Percentiles rank a stretch among this genome's conserved stretches.
These are phyloP conservation scores for Nematolebias whitei DNA, from an alignment of 2,113 vertebrate genomes.

Conservation along the genomic window DNA sequence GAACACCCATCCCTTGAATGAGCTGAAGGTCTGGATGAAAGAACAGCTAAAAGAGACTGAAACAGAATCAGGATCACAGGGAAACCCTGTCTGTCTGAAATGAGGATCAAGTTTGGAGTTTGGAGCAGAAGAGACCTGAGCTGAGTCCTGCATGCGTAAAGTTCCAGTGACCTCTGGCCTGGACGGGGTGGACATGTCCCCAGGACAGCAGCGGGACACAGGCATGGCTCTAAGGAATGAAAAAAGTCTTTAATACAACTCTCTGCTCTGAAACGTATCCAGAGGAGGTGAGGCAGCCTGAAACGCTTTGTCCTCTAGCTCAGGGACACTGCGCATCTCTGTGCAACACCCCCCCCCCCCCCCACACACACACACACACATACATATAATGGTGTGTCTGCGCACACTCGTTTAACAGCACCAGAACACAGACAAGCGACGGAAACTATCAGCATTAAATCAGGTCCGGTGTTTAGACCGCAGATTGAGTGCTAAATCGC, in stretches of 20 bases:
- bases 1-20: too few relatives aligned
- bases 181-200: slow-evolving; percentile 43
- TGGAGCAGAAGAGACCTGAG: slow-evolving; percentile 16
- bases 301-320: slow-evolving; percentile 79
- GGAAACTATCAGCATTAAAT: too few relatives aligned
- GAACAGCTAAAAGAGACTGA: not conserved
- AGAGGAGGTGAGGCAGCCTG: slow-evolving; percentile 38
- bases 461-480: too few relatives aligned
- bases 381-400: too few relatives aligned
- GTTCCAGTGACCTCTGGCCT: slow-evolving; percentile 4
- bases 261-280: slow-evolving; percentile 31
- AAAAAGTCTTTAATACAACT: slow-evolving; percentile 45
- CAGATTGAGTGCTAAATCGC: too few relatives aligned
- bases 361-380: slow-evolving; percentile 23
- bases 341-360: too few relatives aligned
- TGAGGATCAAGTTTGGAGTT: not conserved
- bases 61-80: not conserved
- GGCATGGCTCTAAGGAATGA: slow-evolving; percentile 10
- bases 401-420: too few relatives aligned
- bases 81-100: slow-evolving; percentile 16
- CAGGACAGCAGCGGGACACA: slow-evolving; percentile 35
- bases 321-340: too few relatives aligned
- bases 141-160: slow-evolving; percentile 4
- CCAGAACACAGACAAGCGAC: too few relatives aligned
- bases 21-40: not conserved